These are phyloP conservation scores for Campopleginae sp. DNA, from an alignment of 2,888 invertebrate species.

Conservation along the genomic window DNA sequence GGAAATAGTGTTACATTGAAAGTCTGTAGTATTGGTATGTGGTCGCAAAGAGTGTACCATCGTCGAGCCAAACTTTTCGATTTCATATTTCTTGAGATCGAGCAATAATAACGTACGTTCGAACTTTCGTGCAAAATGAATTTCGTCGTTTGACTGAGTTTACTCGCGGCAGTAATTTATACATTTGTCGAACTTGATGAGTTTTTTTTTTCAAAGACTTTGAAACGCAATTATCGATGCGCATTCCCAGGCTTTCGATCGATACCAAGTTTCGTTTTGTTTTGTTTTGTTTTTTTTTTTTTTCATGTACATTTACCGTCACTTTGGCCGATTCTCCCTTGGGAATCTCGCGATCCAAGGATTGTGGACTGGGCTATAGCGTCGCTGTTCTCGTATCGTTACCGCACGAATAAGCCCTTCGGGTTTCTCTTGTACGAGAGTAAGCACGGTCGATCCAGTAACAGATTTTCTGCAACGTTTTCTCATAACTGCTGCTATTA, in stretches of 20 bases:
- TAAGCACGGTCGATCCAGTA: constrained; percentile 14
- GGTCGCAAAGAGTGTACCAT: not conserved
- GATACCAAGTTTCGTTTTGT: too few species aligned
- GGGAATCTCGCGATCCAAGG: too few species aligned
- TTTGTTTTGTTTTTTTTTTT: too few species aligned
- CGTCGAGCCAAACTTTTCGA: not conserved
- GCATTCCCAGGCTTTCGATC: not conserved
- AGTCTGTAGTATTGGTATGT: constrained; percentile 16
- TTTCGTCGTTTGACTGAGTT: not conserved
- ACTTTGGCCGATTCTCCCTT: too few species aligned
- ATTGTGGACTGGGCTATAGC: constrained; percentile 13
- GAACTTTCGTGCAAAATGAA: not conserved
- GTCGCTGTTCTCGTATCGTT: constrained; percentile 36
- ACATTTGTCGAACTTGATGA: not conserved
- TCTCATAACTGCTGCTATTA: constrained; percentile 12
- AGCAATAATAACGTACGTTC: not conserved
- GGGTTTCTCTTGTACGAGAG: constrained; percentile 40
- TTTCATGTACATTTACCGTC: not conserved
- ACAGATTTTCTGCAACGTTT: constrained; percentile 44
- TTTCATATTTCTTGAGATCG: not conserved
- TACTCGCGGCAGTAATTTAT: not conserved
- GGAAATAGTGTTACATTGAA: constrained; percentile 20
- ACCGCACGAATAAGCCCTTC: constrained; percentile 39
- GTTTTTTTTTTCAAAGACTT: too few species aligned
- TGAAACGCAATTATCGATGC: too few species aligned